phyloP scores from a whole-genome alignment of 2,113 vertebrate genomes.

The Psittacula cyanocephala region DNA sequence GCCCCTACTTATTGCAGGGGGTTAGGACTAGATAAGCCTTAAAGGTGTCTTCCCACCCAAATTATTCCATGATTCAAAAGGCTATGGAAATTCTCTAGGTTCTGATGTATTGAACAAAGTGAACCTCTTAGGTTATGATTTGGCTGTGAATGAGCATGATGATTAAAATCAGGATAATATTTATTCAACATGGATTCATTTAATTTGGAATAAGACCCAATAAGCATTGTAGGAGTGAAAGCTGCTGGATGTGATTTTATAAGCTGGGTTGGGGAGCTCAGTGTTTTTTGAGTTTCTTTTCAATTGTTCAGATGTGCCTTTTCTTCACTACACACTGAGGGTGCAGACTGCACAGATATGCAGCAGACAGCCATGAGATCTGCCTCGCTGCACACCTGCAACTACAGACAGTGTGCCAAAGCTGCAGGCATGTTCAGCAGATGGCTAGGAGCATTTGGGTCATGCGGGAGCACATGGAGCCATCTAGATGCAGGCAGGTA shows the following conservation, averaged over 20 bases:
- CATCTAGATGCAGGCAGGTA: neutral
- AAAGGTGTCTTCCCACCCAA: neutral
- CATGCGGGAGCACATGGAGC: neutral
- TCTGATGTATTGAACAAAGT: neutral
- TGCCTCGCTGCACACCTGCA: neutral
- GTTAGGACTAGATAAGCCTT: neutral
- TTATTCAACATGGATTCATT: neutral
- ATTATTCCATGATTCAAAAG: neutral
- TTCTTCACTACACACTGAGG: neutral
- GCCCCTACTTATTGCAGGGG: neutral
- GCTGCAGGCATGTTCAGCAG: neutral
- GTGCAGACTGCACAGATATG: neutral
- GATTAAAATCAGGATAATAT: conserved; percentile 7
- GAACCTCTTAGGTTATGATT: neutral
- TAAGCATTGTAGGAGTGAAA: neutral
- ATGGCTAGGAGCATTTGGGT: neutral
- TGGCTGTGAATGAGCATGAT: neutral
- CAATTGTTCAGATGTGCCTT: neutral
- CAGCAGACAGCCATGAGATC: neutral
- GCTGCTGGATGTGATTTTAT: neutral
- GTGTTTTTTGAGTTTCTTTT: neutral
- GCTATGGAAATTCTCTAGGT: neutral
- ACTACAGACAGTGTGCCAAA: neutral
- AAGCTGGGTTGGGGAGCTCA: neutral
- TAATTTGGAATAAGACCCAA: neutral